Base-by-base conservation (phyloP, 2,797 vertebrate species). In the Apogon talboti region DNA sequence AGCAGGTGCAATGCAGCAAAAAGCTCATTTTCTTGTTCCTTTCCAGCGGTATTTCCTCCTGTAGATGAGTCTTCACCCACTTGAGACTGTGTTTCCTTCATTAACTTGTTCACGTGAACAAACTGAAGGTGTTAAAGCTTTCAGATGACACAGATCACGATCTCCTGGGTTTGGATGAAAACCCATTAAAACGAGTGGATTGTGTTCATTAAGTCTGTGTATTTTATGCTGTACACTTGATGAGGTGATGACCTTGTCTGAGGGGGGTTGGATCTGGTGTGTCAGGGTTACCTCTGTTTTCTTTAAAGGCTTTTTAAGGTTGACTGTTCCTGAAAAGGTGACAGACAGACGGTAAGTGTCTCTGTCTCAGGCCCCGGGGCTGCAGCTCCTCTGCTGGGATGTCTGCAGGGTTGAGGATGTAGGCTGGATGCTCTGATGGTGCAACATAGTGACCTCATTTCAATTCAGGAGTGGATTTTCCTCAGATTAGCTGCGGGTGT, bases 1-100 rank as follows among this genome's bases (percentile, higher is more conserved):
- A 15, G 55, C 83, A 91, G 91, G 90, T 92, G 91, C 91, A 92
- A 90, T 92, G 91, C 91, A 92, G 90, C 87, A 92, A 87, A 87
- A 67, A 38, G 67, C 65, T 33, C 12, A 1, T 65, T 71, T 78
- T 72, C 55, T 46, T 21, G 33, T 15, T 43, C 49, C 42, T 35
- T 44, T 53, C 46, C n/a, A 65, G 18, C 21, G 35, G 56, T 50
- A 64, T 21, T 49, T 37, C 66, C 57, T 55, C 74, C 55, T 57
- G 45, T 2, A 30, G 12, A 61, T 44, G 6, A 33, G 81, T 69
- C 62, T 53, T 41, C 62, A 56, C n/a, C 14, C 30, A 33, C 30
- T 33, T 33, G 6, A 42, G 8, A 42, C 8, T 43, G n/a, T 45
- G 21, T 24, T 24, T 24, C 6, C 30, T 33, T 33, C 7, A 33